Evolutionary conservation across 2,888 invertebrate genomes (phyloP), one percentile per base, ranked within the genome.

Genomic region (Halictus quadricinctus): DNA sequence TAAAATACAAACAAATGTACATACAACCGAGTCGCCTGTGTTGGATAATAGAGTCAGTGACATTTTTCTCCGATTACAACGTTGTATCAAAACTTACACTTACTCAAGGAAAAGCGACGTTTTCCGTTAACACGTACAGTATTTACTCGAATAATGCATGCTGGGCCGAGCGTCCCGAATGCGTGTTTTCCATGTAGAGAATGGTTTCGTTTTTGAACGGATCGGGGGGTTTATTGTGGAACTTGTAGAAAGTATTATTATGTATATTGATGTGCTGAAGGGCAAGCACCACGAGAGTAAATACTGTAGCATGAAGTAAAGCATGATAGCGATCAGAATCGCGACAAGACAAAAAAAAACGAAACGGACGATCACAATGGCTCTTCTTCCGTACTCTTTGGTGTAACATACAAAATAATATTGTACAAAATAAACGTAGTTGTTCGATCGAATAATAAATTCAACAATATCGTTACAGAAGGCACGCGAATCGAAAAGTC

Each of bases 361-460:
- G 70, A 82, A 79, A 66, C 75, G 43, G 46, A 82, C 72, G 48
- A 84, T 76, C 75, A 46, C 72, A 54, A 36, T 72, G 46, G 48
- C 69, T 76, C 76, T 76, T 41, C 46, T 46, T 79, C 72, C 70
- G 72, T 77, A 50, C 75, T 84, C 84, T 83, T 84, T 84, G 83
- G 83, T 79, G 70, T 75, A 73, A 58, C 69, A 58, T 73, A 66
- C 60, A 72, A 83, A 72, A 76, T 64, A 72, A 78, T 58, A 58
- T 84, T 77, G 41, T 60, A 64, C 76, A 66, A 64, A 72, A 66
- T 25, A 74, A 74, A 29, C 50, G 29, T 74, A 60, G n/a, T 43
- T 81, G 58, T 64, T 75, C 41, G 69, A 64, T 36, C 72, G 43
- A 76, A 70, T 41, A 84, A 82, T 70, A 75, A 77, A 84, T 78